Conservation (phyloP, 2,888 invertebrate species). For the Plagodis pulveraria region DNA sequence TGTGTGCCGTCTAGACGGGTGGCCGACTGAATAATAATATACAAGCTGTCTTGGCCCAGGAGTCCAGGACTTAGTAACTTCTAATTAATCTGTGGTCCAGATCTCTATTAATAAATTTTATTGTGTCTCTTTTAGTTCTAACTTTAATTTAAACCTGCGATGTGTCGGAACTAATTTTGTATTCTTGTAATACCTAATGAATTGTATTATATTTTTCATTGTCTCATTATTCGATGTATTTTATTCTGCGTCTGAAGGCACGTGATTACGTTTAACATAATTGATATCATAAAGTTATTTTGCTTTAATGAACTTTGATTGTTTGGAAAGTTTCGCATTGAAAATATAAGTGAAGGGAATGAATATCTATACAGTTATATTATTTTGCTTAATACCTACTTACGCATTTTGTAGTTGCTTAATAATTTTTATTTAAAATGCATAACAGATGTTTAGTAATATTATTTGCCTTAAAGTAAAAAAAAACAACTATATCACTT, state of each 20-base stretch:
- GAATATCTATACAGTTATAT: not conserved
- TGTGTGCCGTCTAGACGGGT: slow-evolving; percentile 44
- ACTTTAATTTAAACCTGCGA: slow-evolving; percentile 14
- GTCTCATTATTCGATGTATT: too few relatives aligned
- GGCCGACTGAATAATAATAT: slow-evolving; percentile 43
- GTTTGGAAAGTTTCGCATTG: not conserved
- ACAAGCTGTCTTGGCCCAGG: slow-evolving; percentile 27
- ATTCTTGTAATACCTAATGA: too few relatives aligned
- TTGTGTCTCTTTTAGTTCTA: slow-evolving; percentile 13
- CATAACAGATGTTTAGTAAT: too few relatives aligned
- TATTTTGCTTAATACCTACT: not conserved
- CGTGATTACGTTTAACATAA: slow-evolving; percentile 4
- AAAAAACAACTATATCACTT: too few relatives aligned
- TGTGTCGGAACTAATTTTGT: not conserved
- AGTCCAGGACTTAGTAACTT: slow-evolving; percentile 27
- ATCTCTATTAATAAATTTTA: slow-evolving; percentile 20
- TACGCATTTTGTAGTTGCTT: too few relatives aligned
- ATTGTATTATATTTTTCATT: not conserved
- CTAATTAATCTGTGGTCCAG: too few relatives aligned
- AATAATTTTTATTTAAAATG: too few relatives aligned
- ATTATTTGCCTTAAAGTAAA: too few relatives aligned
- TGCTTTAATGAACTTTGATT: slow-evolving; percentile 7
- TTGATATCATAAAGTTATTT: too few relatives aligned
- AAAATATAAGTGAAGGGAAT: not conserved
- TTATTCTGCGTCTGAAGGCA: not conserved